Conservation (phyloP, 2,888 invertebrate species). For the Xestia rhomboidea region DNA sequence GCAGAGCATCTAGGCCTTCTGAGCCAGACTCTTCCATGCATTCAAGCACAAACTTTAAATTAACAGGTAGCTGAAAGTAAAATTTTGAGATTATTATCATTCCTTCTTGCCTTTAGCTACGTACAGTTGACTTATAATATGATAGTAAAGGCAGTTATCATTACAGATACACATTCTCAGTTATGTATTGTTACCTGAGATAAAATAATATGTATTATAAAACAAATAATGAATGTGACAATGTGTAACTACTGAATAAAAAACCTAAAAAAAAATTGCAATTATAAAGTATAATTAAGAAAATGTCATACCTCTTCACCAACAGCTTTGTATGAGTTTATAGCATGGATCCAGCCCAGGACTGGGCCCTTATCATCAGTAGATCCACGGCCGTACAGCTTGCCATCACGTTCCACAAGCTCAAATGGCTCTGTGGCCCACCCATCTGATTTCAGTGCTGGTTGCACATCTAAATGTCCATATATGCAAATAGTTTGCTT, state of each 20-base stretch:
- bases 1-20: conserved; percentile 97
- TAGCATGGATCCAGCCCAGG: conserved; percentile 98
- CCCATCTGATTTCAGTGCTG: conserved; percentile 97
- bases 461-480: conserved; percentile 99
- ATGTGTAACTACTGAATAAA: background rate
- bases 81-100: background rate
- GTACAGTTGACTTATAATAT: background rate
- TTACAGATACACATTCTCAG: background rate
- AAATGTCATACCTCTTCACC: conserved; percentile 89
- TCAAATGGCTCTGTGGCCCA: conserved; percentile 99
- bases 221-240: background rate
- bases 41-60: conserved; percentile 97
- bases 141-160: conserved; percentile 9
- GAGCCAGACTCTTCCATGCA: conserved; percentile 99
- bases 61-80: conserved; percentile 92
- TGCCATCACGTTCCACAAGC: conserved; percentile 96
- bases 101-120: background rate
- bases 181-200: background rate
- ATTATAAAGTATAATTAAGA: background rate
- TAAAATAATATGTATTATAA: conserved; percentile 6
- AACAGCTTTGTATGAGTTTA: conserved; percentile 95
- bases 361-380: conserved; percentile 99
- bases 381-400: conserved; percentile 97
- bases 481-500: conserved; percentile 99
- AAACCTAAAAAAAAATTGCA: background rate